These are phyloP conservation scores for Atrina japonica DNA, from an alignment of 2,888 invertebrate species.

Conservation along the genomic window DNA sequence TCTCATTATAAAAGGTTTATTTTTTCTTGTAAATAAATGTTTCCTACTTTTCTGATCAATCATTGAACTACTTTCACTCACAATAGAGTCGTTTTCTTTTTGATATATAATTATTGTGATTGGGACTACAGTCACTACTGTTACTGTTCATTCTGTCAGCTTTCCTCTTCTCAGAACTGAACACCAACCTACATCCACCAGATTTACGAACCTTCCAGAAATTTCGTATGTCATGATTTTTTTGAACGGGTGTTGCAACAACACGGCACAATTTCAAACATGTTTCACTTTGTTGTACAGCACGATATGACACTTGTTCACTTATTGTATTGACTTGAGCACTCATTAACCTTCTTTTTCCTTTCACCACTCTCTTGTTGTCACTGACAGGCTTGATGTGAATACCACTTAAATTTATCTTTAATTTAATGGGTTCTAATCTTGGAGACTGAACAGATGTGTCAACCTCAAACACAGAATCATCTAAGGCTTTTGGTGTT, in stretches of 20 bases:
- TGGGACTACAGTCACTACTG: constrained; percentile 4
- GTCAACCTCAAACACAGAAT: not conserved
- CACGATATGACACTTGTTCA: constrained; percentile 41
- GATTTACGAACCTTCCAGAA: constrained; percentile 68
- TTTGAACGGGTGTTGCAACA: constrained; percentile 33
- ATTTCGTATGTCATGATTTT: constrained; percentile 55
- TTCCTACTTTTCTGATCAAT: too few species aligned
- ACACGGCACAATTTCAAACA: constrained; percentile 51
- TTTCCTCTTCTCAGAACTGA: constrained; percentile 53
- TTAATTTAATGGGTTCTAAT: constrained; percentile 31
- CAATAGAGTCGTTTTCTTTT: constrained; percentile 14
- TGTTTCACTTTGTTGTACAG: constrained; percentile 52
- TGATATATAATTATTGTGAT: not conserved
- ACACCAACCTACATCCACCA: constrained; percentile 66
- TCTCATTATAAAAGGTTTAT: too few species aligned
- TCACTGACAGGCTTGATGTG: not conserved
- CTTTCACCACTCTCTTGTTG: constrained; percentile 7
- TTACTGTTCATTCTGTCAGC: constrained; percentile 2
- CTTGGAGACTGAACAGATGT: not conserved
- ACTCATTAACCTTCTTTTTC: constrained; percentile 13
- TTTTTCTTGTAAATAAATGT: too few species aligned
- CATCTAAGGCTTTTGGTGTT: constrained; percentile 6
- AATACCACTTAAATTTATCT: constrained; percentile 17
- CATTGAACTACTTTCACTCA: too few species aligned
- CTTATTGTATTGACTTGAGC: constrained; percentile 10